These are phyloP conservation scores for Hippopotamyrus pictus DNA, from an alignment of 2,797 vertebrate genomes.

Conservation along the genomic window DNA sequence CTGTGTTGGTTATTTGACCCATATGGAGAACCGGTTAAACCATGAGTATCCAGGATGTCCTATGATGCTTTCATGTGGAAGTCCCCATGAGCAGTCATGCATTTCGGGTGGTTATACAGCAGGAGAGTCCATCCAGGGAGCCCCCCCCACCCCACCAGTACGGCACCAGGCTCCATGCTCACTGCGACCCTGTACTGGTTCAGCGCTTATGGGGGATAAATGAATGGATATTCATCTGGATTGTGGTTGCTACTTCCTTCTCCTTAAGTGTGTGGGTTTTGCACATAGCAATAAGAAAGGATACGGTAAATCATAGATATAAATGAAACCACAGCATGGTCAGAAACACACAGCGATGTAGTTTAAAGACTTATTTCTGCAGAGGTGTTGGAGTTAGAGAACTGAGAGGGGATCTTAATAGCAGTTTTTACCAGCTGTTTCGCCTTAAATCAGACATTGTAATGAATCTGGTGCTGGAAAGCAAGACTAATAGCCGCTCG, in stretches of 20 bases:
- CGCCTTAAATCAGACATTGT: not conserved
- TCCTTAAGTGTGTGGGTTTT: not conserved
- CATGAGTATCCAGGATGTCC: not conserved
- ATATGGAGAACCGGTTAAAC: not conserved
- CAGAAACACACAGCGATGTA: not conserved
- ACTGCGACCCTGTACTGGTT: not conserved
- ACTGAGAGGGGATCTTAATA: not conserved
- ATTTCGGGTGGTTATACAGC: not conserved
- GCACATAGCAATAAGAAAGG: not conserved
- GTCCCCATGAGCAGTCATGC: not conserved
- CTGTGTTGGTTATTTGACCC: not conserved
- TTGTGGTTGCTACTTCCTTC: not conserved
- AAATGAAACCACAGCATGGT: not conserved
- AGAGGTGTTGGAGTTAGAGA: not conserved
- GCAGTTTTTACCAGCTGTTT: not conserved
- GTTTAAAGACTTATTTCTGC: not conserved
- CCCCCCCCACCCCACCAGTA: not conserved
- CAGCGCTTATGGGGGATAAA: not conserved
- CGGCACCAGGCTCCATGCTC: not conserved
- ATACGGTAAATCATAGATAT: not conserved
- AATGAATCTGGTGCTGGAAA: not conserved
- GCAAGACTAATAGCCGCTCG: conserved; percentile 45
- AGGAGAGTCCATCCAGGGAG: not conserved
- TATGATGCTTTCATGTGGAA: not conserved
- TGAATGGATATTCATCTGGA: not conserved